These are phyloP conservation scores for Falco peregrinus DNA, from an alignment of 2,797 vertebrate genomes.

Conservation along the genomic window DNA sequence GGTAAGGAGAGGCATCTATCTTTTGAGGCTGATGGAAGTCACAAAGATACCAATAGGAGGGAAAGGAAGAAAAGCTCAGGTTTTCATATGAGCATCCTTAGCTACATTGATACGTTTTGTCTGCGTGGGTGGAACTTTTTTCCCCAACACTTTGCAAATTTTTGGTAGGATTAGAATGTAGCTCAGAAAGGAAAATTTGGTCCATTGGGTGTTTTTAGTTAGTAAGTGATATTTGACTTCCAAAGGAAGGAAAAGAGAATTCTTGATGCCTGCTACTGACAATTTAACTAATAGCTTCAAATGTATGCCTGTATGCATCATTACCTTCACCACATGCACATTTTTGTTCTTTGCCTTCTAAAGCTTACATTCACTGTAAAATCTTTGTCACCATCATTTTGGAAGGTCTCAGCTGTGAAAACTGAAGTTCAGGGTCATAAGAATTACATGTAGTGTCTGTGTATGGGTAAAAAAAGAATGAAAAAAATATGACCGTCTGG, in stretches of 20 bases:
- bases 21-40: not conserved
- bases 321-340: not conserved
- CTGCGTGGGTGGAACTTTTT: not conserved
- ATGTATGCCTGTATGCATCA: not conserved
- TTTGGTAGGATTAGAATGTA: not conserved
- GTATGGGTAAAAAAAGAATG: not conserved
- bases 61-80: not conserved
- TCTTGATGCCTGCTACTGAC: not conserved
- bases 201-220: not conserved
- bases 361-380: not conserved
- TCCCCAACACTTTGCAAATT: not conserved
- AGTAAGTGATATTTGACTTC: not conserved
- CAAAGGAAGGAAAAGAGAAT: not conserved
- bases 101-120: not conserved
- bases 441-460: not conserved
- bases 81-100: not conserved
- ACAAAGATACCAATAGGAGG: not conserved
- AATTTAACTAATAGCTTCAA: not conserved
- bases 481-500: not conserved
- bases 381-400: not conserved
- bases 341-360: not conserved
- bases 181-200: not conserved
- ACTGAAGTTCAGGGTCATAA: not conserved
- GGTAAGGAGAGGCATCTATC: not conserved
- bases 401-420: not conserved